Percentiles rank a stretch among this genome's conserved stretches.
Evolutionary conservation across 2,888 invertebrate genomes (phyloP).

Genomic region (Drosophila putrida): DNA sequence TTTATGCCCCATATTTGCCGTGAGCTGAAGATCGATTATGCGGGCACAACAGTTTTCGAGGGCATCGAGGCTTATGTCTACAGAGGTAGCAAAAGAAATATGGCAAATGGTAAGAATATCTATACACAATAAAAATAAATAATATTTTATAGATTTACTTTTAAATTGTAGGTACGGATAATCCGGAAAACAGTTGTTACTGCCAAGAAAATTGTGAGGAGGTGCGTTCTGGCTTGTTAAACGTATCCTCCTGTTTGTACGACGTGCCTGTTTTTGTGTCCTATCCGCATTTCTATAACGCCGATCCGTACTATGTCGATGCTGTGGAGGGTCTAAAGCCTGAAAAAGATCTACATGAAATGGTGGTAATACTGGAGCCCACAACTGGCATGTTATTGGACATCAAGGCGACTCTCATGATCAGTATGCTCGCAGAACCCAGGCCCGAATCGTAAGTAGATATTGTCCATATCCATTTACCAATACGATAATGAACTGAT

Average conservation of each 20-base stretch:
- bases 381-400: slow-evolving; percentile 91
- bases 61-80: slow-evolving; percentile 90
- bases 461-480: not conserved
- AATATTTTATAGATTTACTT: not conserved
- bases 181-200: slow-evolving; percentile 89
- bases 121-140: not conserved
- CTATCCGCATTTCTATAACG: slow-evolving; percentile 93
- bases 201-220: slow-evolving; percentile 88
- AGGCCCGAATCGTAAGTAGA: slow-evolving; percentile 87
- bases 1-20: slow-evolving; percentile 93
- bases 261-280: slow-evolving; percentile 93
- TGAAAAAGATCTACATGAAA: slow-evolving; percentile 89
- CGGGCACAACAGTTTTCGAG: slow-evolving; percentile 86
- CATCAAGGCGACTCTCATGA: slow-evolving; percentile 91
- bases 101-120: slow-evolving; percentile 88
- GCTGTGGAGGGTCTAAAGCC: slow-evolving; percentile 90
- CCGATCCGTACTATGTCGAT: slow-evolving; percentile 89
- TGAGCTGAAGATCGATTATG: slow-evolving; percentile 88
- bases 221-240: slow-evolving; percentile 89
- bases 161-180: slow-evolving; percentile 86
- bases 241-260: slow-evolving; percentile 90
- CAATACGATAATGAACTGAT: too few species aligned
- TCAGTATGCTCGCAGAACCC: slow-evolving; percentile 90
- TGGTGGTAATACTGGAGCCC: slow-evolving; percentile 91
- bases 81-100: slow-evolving; percentile 87